phyloP scores from a whole-genome alignment of 1,140 invertebrate genomes.

The Neotoxoptera formosana region DNA sequence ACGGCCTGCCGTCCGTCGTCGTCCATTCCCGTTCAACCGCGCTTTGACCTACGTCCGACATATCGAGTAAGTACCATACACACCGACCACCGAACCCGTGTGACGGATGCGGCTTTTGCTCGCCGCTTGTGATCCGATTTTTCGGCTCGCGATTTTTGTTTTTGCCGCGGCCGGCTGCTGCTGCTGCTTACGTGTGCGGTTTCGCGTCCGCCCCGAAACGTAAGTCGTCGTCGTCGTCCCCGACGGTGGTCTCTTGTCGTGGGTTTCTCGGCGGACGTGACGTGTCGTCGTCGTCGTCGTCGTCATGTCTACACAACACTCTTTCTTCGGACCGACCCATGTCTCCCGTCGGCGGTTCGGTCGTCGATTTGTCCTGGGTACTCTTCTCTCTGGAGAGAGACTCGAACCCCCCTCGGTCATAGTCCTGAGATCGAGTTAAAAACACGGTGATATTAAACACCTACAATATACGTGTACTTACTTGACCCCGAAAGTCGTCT shows the following conservation, averaged over 20 bases:
- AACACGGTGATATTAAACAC: neutral
- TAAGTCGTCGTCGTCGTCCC: too few relatives aligned
- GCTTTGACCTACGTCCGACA: neutral
- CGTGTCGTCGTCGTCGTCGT: too few relatives aligned
- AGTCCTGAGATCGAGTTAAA: neutral
- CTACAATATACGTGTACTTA: neutral
- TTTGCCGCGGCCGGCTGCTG: neutral
- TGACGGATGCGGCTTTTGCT: neutral
- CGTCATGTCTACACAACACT: neutral
- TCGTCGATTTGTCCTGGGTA: neutral
- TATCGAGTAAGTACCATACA: neutral
- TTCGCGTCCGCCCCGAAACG: neutral
- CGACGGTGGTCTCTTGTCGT: neutral
- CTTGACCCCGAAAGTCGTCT: neutral
- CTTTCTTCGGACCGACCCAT: neutral
- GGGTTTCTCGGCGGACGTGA: neutral
- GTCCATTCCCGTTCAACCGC: neutral
- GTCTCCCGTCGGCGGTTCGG: neutral
- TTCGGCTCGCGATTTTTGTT: neutral
- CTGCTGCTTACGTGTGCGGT: neutral
- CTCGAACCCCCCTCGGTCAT: neutral
- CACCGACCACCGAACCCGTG: neutral
- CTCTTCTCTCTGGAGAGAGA: neutral
- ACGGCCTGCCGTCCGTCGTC: neutral
- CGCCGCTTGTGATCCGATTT: neutral